Conservation (phyloP, 2,113 vertebrate species). For the Agelaius phoeniceus region DNA sequence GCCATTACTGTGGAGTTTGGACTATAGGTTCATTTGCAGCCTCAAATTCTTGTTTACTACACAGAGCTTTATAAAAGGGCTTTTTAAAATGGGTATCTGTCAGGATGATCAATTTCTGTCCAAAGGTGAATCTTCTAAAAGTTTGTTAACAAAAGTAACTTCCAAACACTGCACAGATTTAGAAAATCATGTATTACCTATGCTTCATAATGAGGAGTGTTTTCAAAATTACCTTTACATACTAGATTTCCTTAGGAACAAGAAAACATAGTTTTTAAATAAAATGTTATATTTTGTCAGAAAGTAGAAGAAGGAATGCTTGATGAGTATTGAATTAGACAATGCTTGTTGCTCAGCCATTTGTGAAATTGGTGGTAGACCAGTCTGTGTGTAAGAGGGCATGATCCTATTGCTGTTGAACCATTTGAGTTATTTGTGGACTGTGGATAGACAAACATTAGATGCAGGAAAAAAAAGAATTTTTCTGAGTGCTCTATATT, state of each 20-base stretch:
- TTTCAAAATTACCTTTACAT: background rate
- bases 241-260: background rate
- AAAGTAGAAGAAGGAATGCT: background rate
- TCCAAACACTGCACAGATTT: background rate
- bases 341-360: background rate
- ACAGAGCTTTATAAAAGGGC: background rate
- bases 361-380: background rate
- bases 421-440: background rate
- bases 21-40: background rate
- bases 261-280: background rate
- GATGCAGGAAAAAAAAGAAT: background rate
- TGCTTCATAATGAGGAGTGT: background rate
- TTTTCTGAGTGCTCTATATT: background rate
- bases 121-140: background rate
- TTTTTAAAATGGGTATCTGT: background rate
- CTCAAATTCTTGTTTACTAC: background rate
- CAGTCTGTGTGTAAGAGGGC: background rate
- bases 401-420: background rate
- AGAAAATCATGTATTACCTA: background rate
- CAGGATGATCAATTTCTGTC: background rate
- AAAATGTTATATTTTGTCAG: background rate
- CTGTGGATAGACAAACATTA: background rate
- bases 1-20: background rate
- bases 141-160: background rate
- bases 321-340: background rate